These are phyloP conservation scores for Hydrocynus forskahlii DNA, from an alignment of 2,797 vertebrate species.

Conservation along the genomic window DNA sequence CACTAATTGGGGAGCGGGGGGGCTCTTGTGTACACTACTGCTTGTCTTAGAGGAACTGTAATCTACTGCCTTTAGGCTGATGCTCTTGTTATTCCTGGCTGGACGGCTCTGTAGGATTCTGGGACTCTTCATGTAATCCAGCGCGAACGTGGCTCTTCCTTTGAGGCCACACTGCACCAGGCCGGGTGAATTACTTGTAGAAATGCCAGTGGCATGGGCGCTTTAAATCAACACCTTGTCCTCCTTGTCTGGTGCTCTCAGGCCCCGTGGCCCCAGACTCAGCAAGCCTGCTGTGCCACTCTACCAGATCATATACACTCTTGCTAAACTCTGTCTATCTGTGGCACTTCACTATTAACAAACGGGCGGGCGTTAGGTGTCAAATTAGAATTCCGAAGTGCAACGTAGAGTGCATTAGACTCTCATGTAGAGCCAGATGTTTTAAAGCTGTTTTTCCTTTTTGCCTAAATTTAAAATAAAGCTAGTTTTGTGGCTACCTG, in stretches of 20 bases:
- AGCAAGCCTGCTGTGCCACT: neutral
- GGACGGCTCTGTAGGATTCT: neutral
- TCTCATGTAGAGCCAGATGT: neutral
- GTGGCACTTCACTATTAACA: neutral
- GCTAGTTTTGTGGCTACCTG: neutral
- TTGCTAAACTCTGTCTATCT: neutral
- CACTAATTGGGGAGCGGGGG: neutral
- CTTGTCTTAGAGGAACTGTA: neutral
- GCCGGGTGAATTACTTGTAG: conserved; percentile 7
- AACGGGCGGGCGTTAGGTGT: neutral
- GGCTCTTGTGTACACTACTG: neutral
- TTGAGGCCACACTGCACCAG: conserved; percentile 1
- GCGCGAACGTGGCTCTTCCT: neutral
- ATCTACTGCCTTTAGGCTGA: neutral
- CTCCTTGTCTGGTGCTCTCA: neutral
- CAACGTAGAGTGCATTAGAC: neutral
- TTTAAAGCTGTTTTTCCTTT: neutral
- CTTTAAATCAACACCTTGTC: neutral
- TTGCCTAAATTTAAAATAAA: neutral
- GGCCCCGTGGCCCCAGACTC: neutral
- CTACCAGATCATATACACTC: neutral
- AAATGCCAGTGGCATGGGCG: neutral
- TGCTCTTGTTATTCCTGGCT: neutral
- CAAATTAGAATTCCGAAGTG: conserved; percentile 5
- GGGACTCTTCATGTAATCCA: neutral